Base-by-base conservation (phyloP, 2,888 invertebrate genomes). In the Acleris laterana region DNA sequence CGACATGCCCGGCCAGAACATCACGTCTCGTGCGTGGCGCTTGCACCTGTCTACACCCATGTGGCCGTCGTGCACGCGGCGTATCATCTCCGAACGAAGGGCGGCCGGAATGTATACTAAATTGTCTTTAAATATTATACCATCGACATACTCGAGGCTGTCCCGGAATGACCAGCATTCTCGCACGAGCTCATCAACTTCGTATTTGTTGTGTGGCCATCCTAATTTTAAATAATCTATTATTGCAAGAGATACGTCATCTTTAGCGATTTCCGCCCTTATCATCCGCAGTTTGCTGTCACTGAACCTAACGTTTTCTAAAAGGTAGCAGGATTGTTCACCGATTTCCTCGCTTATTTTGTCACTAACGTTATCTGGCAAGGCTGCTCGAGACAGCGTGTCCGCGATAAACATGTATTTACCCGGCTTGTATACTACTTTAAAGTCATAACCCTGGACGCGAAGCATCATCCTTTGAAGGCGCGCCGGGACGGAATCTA, bases 391-490 rank as follows among this genome's bases (percentile, higher is more conserved):
- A 1, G 77, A 78, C 19, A 77, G 44, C 0, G 74, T 70, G 48
- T 77, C 76, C 0, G 77, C 68, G 7, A 78, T 63, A 62, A 68
- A 77, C 74, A 78, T 74, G 56, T 74, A 72, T 56, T 75, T 77
- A 0, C 77, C 76, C 0, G 76, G 74, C 7, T 42, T 70, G 63
- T 78, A 76, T 0, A 32, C 25, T 1, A 76, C 71, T 6, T 57
- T 62, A 7, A 77, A 63, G 42, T 72, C 71, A 58, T 75, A 77
- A 1, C 62, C 55, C 63, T 77, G 76, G 3, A 75, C 32, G 25
- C 73, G 53, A 5, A 79, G 19, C 68, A 77, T 70, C 75, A 77
- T 75, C 1, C 76, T 57, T 28, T 76, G 75, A n/a, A 78, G 57
- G 0, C 77, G 56, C 0, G 70, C 69, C 0, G 76, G 75, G 1